These are phyloP conservation scores for Caranx melampygus DNA, from an alignment of 2,113 vertebrate species.

Conservation along the genomic window DNA sequence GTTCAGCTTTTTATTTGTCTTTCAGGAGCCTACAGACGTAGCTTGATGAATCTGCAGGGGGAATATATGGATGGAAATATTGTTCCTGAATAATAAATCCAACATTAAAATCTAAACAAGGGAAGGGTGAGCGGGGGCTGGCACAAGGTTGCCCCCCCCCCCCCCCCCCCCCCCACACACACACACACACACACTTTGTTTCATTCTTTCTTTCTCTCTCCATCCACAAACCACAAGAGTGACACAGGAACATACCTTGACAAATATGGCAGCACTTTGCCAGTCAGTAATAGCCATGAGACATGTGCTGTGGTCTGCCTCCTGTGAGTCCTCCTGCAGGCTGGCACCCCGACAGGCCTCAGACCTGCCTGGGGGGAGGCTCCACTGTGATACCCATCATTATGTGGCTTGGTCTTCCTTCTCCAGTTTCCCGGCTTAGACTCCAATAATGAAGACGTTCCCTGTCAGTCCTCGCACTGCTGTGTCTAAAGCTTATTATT, in stretches of 20 bases:
- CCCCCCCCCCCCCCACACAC: too few species aligned
- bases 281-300: conserved; percentile 26
- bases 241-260: conserved; percentile 47
- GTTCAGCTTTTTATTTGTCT: conserved; percentile 77
- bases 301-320: conserved; percentile 44
- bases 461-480: conserved; percentile 50
- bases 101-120: conserved; percentile 37
- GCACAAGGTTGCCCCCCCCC: neutral
- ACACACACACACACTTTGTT: neutral
- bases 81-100: conserved; percentile 57
- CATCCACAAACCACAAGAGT: conserved; percentile 36
- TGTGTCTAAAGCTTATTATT: conserved; percentile 47
- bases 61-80: conserved; percentile 53
- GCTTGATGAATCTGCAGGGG: conserved; percentile 58
- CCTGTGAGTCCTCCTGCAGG: conserved; percentile 36
- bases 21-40: conserved; percentile 56
- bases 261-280: conserved; percentile 40
- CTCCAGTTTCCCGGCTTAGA: conserved; percentile 64
- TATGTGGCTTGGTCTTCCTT: conserved; percentile 65
- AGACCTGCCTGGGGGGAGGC: conserved; percentile 69
- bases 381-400: conserved; percentile 69
- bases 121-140: conserved; percentile 6
- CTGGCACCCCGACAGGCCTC: conserved; percentile 65
- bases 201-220: neutral
- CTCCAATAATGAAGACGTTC: conserved; percentile 61